A percentile compares a stretch with the other conserved stretches of the same genome.
These are phyloP conservation scores for Catajapyx aquilonaris DNA, from an alignment of 1,140 invertebrate species.

Conservation along the genomic window DNA sequence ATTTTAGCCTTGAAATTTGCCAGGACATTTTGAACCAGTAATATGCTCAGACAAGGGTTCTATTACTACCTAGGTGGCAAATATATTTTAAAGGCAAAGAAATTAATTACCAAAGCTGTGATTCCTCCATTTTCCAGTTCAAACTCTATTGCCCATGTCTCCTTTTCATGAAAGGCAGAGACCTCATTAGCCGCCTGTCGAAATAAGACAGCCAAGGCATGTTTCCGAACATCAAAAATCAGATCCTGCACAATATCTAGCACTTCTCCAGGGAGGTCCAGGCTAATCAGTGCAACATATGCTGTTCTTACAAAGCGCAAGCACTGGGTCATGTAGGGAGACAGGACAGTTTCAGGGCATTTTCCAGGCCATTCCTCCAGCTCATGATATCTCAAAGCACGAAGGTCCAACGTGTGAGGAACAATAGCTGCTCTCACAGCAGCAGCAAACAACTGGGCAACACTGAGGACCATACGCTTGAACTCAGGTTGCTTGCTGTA, in stretches of 20 bases:
- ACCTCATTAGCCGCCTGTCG: constrained; percentile 63
- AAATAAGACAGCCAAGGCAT: constrained; percentile 67
- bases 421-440: constrained; percentile 39
- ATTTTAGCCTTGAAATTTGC: no score
- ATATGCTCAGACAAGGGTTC: no score
- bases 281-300: constrained; percentile 40
- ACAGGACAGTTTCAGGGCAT: constrained; percentile 15
- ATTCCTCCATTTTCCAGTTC: constrained; percentile 57
- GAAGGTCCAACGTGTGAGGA: constrained; percentile 29
- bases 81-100: constrained; percentile 4
- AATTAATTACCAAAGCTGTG: constrained; percentile 46
- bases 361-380: constrained; percentile 16
- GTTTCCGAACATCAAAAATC: constrained; percentile 58
- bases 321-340: constrained; percentile 54
- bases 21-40: no score
- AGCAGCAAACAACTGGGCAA: constrained; percentile 40
- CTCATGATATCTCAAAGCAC: constrained; percentile 17
- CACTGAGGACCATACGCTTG: constrained; percentile 43
- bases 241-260: constrained; percentile 62
- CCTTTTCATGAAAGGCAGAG: constrained; percentile 47
- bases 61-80: no score
- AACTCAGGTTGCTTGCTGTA: constrained; percentile 42
- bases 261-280: constrained; percentile 60
- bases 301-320: constrained; percentile 44
- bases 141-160: constrained; percentile 74